Evolutionary conservation across 1,140 invertebrate species (phyloP), one percentile per base, ranked within the genome.

Genomic region (Diorhabda elongata): DNA sequence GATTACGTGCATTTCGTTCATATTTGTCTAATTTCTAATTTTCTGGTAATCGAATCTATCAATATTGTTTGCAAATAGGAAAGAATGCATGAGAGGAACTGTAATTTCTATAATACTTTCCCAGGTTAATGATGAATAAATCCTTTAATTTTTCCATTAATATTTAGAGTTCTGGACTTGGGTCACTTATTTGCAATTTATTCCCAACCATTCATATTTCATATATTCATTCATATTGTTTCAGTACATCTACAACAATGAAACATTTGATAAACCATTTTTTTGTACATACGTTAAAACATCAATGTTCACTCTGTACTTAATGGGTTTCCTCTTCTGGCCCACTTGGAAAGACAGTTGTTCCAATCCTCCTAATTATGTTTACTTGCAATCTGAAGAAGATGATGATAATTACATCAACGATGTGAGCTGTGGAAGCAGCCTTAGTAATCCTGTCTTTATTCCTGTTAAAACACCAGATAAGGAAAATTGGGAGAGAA

Each of bases 261-360:
- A 88, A 77, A 83, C 90, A 41, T 95, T 87, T 78, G 86, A 92
- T 77, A 95, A 95, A 76, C 93, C 94, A 66, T 95, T 94, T 82
- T 96, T 95, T 81, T 94, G 87, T 73, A 94, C 93, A 5, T 96
- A 94, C 80, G 82, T 94, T 47, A 95, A 95, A 81, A 95, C 92
- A 6, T 91, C 90, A 5, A 91, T 96, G 91, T 95, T 96, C 78
- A 88, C 89, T 2, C 80, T 95, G 41, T 96, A 95, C 80, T 82
- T 96, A 61, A 80, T 93, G 67, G 92, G 93, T 42, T 90, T 95
- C 73, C 85, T 92, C 63, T 88, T 94, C 71, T 91, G 91, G 85
- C 88, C 88, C 65, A 90, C 92, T 41, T 96, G 93, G 93, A 85
- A 91, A 78, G 87, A 91, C 64, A 87, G 90, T 67, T 95, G 92